phyloP scores from a whole-genome alignment of 1,140 invertebrate genomes.

The Rhagoletis zephyria region DNA sequence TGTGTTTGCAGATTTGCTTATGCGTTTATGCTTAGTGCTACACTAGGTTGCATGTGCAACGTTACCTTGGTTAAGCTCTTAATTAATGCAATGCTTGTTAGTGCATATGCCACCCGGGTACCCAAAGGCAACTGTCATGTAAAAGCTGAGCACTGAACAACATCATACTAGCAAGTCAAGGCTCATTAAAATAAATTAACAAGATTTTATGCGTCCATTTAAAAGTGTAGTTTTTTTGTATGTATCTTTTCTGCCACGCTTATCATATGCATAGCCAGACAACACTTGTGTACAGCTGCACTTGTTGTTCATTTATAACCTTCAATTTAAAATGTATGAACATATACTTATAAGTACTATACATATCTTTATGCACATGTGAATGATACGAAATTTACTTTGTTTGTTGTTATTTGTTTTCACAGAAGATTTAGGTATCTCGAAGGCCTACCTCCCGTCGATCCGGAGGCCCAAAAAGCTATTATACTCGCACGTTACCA shows the following conservation, averaged over 20 bases:
- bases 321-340: too few relatives aligned
- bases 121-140: conserved; percentile 18
- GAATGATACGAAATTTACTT: too few relatives aligned
- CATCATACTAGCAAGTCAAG: neutral
- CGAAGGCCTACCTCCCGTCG: conserved; percentile 74
- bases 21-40: neutral
- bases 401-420: neutral
- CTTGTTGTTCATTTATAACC: too few relatives aligned
- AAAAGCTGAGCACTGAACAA: neutral
- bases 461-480: conserved; percentile 75
- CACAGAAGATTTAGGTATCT: conserved; percentile 66
- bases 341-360: too few relatives aligned
- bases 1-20: neutral
- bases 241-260: neutral
- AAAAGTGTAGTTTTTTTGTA: conserved; percentile 16
- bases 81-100: neutral
- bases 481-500: conserved; percentile 65
- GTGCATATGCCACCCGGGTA: neutral
- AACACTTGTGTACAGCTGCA: too few relatives aligned
- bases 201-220: conserved; percentile 29
- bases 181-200: conserved; percentile 49
- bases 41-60: conserved; percentile 13
- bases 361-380: too few relatives aligned
- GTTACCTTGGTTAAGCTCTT: neutral
- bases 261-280: too few relatives aligned